Conservation (phyloP, 2,113 vertebrate genomes). For the Xiphias gladius region DNA sequence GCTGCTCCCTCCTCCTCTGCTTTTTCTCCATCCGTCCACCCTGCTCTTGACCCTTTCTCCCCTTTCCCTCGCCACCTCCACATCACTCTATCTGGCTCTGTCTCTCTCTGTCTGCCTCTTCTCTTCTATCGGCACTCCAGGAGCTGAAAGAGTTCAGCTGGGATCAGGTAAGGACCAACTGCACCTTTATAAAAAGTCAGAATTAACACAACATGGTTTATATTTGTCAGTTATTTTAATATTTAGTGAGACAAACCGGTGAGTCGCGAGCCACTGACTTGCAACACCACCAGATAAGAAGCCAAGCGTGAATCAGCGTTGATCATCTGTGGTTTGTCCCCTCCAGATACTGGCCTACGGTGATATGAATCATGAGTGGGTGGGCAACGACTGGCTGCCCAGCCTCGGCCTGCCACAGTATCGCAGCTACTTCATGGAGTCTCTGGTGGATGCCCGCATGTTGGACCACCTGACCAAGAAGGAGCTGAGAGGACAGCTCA, state of each 20-base stretch:
- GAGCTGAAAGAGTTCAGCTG: constrained; percentile 95
- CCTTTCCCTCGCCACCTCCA: constrained; percentile 63
- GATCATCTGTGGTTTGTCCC: constrained; percentile 51
- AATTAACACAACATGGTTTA: constrained; percentile 30
- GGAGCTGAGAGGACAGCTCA: constrained; percentile 93
- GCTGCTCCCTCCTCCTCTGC: constrained; percentile 70
- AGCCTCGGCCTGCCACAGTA: constrained; percentile 94
- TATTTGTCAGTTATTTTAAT: no score
- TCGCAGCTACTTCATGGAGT: constrained; percentile 97
- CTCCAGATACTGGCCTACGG: constrained; percentile 93
- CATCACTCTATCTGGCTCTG: constrained; percentile 61
- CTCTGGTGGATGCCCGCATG: constrained; percentile 95
- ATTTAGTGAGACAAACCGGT: constrained; percentile 25
- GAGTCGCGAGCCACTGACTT: constrained; percentile 45
- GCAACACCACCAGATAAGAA: constrained; percentile 19
- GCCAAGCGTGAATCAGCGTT: constrained; percentile 49
- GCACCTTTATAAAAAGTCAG: background rate
- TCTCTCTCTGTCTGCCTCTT: constrained; percentile 61
- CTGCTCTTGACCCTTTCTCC: constrained; percentile 51
- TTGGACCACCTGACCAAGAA: constrained; percentile 96
- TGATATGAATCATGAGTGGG: constrained; percentile 96
- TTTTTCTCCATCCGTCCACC: constrained; percentile 70
- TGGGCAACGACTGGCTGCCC: constrained; percentile 95
- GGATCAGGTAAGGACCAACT: constrained; percentile 88
- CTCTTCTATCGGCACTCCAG: constrained; percentile 75